A percentile compares a stretch with the other conserved stretches of the same genome.
phyloP scores from a whole-genome alignment of 2,888 invertebrate genomes.

The Keiferia lycopersicella region DNA sequence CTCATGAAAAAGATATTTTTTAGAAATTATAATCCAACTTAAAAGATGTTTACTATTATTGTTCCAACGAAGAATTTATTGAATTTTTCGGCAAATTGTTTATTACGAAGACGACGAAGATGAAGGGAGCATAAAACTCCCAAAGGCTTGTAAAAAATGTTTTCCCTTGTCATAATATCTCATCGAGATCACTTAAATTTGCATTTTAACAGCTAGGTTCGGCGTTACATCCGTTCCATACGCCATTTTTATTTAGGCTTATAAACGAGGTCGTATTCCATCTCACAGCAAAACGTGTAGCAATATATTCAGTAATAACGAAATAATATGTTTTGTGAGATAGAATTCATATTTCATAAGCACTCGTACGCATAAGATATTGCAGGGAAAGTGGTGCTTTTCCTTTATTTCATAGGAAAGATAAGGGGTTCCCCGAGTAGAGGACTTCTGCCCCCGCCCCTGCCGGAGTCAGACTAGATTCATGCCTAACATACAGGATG shows the following conservation, averaged over 20 bases:
- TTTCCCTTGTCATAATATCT: conserved; percentile 37
- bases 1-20: too few species aligned
- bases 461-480: conserved; percentile 55
- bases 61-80: too few species aligned
- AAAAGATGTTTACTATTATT: too few species aligned
- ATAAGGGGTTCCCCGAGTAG: conserved; percentile 61
- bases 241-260: conserved; percentile 54
- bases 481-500: conserved; percentile 45
- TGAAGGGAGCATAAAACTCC: conserved; percentile 12
- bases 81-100: too few species aligned
- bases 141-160: conserved; percentile 30
- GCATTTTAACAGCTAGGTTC: conserved; percentile 39
- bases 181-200: conserved; percentile 40
- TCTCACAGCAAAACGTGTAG: conserved; percentile 63
- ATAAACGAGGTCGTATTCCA: conserved; percentile 57
- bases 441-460: conserved; percentile 46
- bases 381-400: conserved; percentile 66
- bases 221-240: conserved; percentile 40
- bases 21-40: too few species aligned
- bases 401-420: conserved; percentile 72
- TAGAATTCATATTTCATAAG: conserved; percentile 79
- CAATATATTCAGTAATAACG: conserved; percentile 75
- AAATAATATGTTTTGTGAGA: conserved; percentile 77
- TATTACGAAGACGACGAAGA: conserved; percentile 7
- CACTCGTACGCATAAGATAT: conserved; percentile 74